Conservation (phyloP, 2,888 invertebrate genomes). For the Therioaphis trifolii region DNA sequence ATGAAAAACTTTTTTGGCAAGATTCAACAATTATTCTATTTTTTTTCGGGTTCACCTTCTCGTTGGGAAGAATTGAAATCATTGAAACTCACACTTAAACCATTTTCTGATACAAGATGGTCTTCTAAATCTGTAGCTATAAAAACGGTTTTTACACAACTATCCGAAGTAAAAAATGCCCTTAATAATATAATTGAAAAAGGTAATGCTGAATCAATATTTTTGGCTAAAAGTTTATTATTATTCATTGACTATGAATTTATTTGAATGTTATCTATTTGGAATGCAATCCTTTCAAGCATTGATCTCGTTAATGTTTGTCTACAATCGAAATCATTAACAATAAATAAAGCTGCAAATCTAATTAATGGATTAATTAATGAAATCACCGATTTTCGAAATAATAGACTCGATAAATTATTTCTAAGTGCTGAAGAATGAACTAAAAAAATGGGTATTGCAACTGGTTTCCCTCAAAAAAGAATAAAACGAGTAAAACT, state of each 20-base stretch:
- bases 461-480: conserved; percentile 5
- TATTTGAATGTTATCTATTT: conserved; percentile 30
- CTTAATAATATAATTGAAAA: conserved; percentile 22
- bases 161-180: conserved; percentile 6
- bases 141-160: conserved; percentile 3
- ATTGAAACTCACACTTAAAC: conserved; percentile 2
- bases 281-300: conserved; percentile 18
- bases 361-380: conserved; percentile 19
- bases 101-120: conserved; percentile 12
- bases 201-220: no score
- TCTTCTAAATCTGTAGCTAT: conserved; percentile 21
- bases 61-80: conserved; percentile 21
- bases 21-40: no score
- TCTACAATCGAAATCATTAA: conserved; percentile 21
- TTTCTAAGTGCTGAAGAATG: no score
- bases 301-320: conserved; percentile 20
- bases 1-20: no score
- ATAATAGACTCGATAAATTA: no score
- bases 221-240: conserved; percentile 6
- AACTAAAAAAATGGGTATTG: background rate
- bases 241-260: conserved; percentile 12
- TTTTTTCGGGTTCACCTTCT: conserved; percentile 14
- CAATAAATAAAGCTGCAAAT: conserved; percentile 17
- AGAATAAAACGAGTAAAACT: no score
- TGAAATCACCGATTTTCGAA: no score